Conservation (phyloP, 2,113 vertebrate genomes). For the Pollachius pollachius region DNA sequence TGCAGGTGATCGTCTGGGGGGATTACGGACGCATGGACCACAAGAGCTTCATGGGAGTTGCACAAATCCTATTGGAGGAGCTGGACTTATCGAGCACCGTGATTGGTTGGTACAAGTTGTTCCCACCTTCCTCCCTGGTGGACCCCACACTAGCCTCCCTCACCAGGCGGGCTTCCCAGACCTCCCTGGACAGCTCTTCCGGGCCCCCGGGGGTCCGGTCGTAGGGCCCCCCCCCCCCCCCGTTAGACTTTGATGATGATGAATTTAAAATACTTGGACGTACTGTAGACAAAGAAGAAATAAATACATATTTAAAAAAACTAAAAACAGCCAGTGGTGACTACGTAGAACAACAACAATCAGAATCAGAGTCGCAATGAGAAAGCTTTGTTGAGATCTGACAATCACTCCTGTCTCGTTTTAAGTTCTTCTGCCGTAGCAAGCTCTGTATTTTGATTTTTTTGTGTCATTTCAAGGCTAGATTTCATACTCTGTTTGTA, state of each 20-base stretch:
- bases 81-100: slow-evolving; percentile 95
- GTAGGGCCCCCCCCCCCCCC: slow-evolving; percentile 73
- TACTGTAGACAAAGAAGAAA: slow-evolving; percentile 45
- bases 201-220: slow-evolving; percentile 90
- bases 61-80: slow-evolving; percentile 96
- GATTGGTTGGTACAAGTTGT: slow-evolving; percentile 99
- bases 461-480: slow-evolving; percentile 54
- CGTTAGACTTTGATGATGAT: slow-evolving; percentile 39
- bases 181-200: slow-evolving; percentile 94
- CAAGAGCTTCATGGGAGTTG: slow-evolving; percentile 98
- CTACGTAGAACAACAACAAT: slow-evolving; percentile 78
- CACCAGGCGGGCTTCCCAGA: slow-evolving; percentile 93
- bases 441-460: slow-evolving; percentile 65
- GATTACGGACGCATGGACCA: slow-evolving; percentile 99
- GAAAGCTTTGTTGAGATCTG: slow-evolving; percentile 92
- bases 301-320: slow-evolving; percentile 25
- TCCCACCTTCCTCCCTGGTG: slow-evolving; percentile 95
- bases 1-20: slow-evolving; percentile 96
- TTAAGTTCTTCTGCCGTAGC: slow-evolving; percentile 71
- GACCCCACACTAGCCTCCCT: slow-evolving; percentile 94
- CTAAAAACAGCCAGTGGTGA: slow-evolving; percentile 13
- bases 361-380: slow-evolving; percentile 72
- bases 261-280: slow-evolving; percentile 39
- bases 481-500: slow-evolving; percentile 34
- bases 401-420: slow-evolving; percentile 90